phyloP scores from a whole-genome alignment of 2,888 invertebrate genomes.

The Tetranychus piercei region DNA sequence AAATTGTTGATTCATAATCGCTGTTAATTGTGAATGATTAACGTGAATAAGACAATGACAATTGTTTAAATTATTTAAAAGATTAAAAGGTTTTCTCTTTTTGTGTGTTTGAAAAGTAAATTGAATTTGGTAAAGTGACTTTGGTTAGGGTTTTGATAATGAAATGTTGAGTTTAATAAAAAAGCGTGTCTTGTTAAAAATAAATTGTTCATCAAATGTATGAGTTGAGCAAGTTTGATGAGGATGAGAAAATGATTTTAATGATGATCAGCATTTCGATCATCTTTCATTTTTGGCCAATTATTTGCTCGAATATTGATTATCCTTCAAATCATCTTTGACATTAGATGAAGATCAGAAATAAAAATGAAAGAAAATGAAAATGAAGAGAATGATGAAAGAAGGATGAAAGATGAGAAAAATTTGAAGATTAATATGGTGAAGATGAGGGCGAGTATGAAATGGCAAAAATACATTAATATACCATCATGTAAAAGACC shows the following conservation, averaged over 20 bases:
- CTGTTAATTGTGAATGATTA: no score
- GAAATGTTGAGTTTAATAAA: neutral
- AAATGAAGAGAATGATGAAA: constrained; percentile 2
- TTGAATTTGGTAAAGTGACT: no score
- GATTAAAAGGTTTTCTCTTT: no score
- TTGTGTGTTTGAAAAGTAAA: no score
- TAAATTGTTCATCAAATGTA: neutral
- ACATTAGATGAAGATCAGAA: neutral
- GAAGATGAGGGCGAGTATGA: no score
- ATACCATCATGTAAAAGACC: no score
- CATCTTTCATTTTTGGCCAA: neutral
- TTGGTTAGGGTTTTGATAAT: no score
- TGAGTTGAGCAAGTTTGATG: neutral
- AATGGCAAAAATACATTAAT: no score
- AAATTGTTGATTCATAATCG: neutral
- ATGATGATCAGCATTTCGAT: neutral
- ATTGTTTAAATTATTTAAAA: no score
- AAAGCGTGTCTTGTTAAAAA: neutral
- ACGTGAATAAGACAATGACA: no score
- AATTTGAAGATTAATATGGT: no score
- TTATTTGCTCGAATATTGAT: neutral
- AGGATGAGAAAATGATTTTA: neutral
- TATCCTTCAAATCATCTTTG: neutral
- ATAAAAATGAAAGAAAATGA: neutral
- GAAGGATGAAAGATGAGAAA: neutral